Conservation (phyloP, 2,888 invertebrate genomes). For the Cheilosia grossa region DNA sequence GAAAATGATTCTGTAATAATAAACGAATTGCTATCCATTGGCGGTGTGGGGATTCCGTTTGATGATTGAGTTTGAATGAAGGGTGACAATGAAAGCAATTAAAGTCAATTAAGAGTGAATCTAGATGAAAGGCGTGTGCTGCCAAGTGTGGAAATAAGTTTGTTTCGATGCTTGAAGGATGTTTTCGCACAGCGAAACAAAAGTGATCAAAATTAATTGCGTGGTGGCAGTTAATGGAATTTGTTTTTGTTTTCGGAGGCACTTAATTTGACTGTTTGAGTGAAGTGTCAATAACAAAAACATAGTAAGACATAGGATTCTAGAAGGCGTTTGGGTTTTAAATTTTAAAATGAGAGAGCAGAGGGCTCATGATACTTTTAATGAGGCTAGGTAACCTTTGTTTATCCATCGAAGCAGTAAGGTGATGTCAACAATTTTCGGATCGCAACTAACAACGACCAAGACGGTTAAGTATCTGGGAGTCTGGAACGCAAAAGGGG, state of each 20-base stretch:
- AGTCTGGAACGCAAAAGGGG: too few species aligned
- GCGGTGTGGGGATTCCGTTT: conserved; percentile 12
- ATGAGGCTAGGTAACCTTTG: too few species aligned
- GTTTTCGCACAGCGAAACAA: not conserved
- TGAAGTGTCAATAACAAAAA: not conserved
- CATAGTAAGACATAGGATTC: too few species aligned
- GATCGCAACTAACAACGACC: too few species aligned
- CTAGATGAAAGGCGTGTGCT: conserved; percentile 42
- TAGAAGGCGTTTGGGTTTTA: too few species aligned
- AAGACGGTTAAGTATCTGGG: too few species aligned
- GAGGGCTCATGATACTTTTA: too few species aligned
- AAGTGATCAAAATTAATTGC: conserved; percentile 29
- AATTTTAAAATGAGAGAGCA: too few species aligned
- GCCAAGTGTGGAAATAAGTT: conserved; percentile 24
- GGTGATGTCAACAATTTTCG: too few species aligned
- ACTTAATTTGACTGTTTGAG: not conserved
- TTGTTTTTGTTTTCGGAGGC: not conserved
- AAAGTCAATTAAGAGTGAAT: conserved; percentile 42
- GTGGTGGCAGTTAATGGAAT: conserved; percentile 3
- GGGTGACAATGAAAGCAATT: conserved; percentile 44
- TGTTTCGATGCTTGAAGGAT: conserved; percentile 7
- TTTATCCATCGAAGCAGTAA: too few species aligned
- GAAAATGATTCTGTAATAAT: conserved; percentile 1
- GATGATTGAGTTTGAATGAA: conserved; percentile 42
- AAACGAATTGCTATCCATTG: conserved; percentile 3